Evolutionary conservation across 2,113 vertebrate species (phyloP), one percentile per base, ranked within the genome.

Genomic region (Nothoprocta pentlandii): DNA sequence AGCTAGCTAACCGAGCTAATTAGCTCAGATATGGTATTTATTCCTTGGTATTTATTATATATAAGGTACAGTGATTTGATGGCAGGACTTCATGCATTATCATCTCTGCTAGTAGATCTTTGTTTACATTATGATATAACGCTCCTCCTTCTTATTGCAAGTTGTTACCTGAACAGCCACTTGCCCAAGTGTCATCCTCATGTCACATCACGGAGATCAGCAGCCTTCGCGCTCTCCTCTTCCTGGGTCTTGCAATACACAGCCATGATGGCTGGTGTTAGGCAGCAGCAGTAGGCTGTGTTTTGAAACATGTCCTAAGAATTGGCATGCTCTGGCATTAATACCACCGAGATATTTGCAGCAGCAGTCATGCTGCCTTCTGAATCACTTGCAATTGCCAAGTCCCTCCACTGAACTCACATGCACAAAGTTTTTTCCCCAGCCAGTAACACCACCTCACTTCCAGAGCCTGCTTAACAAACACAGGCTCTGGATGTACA

Each of bases 41-140:
- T 47, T 73, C 47, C 10, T 28, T 36, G 69, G 11, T 68, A 91
- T 84, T 92, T 69, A 71, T 79, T 84, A 75, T 19, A 67, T 47
- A 75, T 26, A 53, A 82, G 49, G 83, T 62, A 26, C 58, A 91
- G 44, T 20, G 81, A 36, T 66, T 76, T 89, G 53, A 46, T 61
- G 44, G 59, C 51, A 62, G 59, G 26, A 77, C n/a, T 54, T 82
- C 66, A 69, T 78, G 66, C 7, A 64, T n/a, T 75, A 85, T 36
- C 20, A 49, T 46, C 62, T 82, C 78, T 76, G 34, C 32, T 79
- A 82, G 62, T 2, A 87, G 53, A 68, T 53, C 12, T 44, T 64
- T 6, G n/a, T 22, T 5, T 77, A 53, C 91, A 62, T 8, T 58
- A 64, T 34, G 63, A 36, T 36, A 89, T 17, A 56, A 32, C 51